These are phyloP conservation scores for Micromesistius poutassou DNA, from an alignment of 2,797 vertebrate species.

Conservation along the genomic window DNA sequence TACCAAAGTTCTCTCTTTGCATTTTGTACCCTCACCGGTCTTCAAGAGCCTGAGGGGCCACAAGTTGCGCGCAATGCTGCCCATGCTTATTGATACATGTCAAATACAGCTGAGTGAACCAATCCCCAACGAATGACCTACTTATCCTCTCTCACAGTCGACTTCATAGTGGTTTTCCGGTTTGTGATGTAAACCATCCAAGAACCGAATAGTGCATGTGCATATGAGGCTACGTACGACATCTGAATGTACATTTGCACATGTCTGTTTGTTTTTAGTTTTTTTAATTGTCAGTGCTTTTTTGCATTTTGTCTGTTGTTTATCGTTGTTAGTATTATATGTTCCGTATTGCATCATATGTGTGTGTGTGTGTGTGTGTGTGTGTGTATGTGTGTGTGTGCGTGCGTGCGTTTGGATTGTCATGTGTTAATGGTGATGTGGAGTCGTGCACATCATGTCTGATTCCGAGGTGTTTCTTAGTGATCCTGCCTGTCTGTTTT, in stretches of 20 bases:
- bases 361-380: slow-evolving; percentile 55
- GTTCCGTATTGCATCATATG: slow-evolving; percentile 43
- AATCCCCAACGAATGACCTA: background rate
- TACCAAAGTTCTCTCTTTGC: slow-evolving; percentile 62
- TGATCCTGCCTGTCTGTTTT: slow-evolving; percentile 50
- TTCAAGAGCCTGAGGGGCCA: slow-evolving; percentile 61
- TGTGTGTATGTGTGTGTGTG: slow-evolving; percentile 67
- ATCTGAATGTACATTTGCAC: slow-evolving; percentile 73
- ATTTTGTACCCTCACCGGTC: slow-evolving; percentile 59
- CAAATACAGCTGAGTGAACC: slow-evolving; percentile 44
- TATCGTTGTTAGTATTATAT: slow-evolving; percentile 50
- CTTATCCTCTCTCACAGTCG: slow-evolving; percentile 57
- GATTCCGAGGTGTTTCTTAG: slow-evolving; percentile 49
- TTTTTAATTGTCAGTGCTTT: slow-evolving; percentile 66
- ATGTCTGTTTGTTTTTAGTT: slow-evolving; percentile 66
- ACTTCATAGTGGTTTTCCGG: slow-evolving; percentile 68
- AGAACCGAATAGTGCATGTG: slow-evolving; percentile 71
- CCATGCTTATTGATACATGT: slow-evolving; percentile 60
- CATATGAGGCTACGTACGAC: slow-evolving; percentile 65
- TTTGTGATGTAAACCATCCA: slow-evolving; percentile 65
- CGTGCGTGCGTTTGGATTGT: slow-evolving; percentile 45
- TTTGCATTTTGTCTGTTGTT: slow-evolving; percentile 72
- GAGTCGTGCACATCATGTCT: slow-evolving; percentile 35
- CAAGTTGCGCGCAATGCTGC: slow-evolving; percentile 63
- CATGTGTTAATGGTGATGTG: slow-evolving; percentile 50